phyloP scores from a whole-genome alignment of 2,113 vertebrate species.

The Coptodon bakossiorum region DNA sequence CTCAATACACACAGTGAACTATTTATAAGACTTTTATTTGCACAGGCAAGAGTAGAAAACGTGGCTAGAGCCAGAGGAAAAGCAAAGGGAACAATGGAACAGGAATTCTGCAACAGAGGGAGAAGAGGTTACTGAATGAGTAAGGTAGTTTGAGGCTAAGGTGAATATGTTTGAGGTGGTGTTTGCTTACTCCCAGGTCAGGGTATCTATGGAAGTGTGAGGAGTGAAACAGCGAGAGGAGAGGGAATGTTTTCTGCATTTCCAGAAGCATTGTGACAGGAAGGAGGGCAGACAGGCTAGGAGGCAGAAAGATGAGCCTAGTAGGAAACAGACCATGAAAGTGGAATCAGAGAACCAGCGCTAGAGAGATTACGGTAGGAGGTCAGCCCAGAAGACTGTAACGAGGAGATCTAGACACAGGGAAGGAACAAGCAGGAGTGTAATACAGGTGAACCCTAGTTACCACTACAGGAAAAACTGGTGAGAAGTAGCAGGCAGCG shows the following conservation, averaged over 20 bases:
- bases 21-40: not conserved
- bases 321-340: not conserved
- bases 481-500: not conserved
- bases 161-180: accelerated
- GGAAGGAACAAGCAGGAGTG: not conserved
- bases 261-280: not conserved
- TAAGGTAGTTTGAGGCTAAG: not conserved
- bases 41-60: not conserved
- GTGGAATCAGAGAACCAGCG: not conserved
- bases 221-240: not conserved
- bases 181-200: not conserved
- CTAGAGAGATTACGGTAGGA: not conserved
- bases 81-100: not conserved
- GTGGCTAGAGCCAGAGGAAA: accelerated
- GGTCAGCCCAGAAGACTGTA: not conserved
- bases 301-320: not conserved
- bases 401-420: not conserved
- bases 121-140: not conserved
- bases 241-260: not conserved
- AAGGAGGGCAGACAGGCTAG: not conserved
- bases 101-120: not conserved
- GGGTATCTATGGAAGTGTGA: not conserved
- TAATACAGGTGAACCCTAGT: not conserved
- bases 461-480: not conserved
- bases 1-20: not conserved